Evolutionary conservation across 2,888 invertebrate species (phyloP), one percentile per base, ranked within the genome.

Genomic region (Drosophila anomalipes): DNA sequence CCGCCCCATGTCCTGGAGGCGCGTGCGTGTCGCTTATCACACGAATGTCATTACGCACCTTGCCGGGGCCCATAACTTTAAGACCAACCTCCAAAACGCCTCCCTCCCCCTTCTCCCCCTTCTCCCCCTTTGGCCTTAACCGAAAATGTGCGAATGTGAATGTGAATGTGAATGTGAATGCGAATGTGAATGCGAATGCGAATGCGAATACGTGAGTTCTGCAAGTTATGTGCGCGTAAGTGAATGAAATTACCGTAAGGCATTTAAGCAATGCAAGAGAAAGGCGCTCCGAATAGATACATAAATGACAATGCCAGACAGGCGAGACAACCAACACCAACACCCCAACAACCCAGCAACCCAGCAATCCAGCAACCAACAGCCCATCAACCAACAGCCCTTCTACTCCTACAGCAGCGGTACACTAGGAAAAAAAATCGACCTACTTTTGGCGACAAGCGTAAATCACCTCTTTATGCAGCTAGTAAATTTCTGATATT

Each of bases 171-270:
- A 56, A 22, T 87, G 89, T 79, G 90, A 88, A 83, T 90, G 37
- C 39, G 86, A 83, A 76, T 82, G 83, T 0, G 54, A 35, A 54
- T 54, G 54, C 9, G 54, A 54, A 35, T 54, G 28, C 53, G 86
- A 86, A 86, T 90, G 89, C 79, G 90, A 88, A 83, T 90, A 92
- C 92, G 91, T 92, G 92, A 91, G 92, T 86, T 92, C 91, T 90
- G 90, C 91, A 86, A 89, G 88, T 92, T 92, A 92, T 90, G 91
- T 89, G 87, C 85, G 86, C 83, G 84, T 92, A 92, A 92, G 92
- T 92, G 92, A 92, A 92, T 92, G 92, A 91, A 92, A 92, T 82
- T 90, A 91, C 91, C 92, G 86, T 87, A 90, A 92, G 91, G 92
- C 89, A 91, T 91, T 92, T 91, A 89, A 84, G 87, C 87, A 89